phyloP scores from a whole-genome alignment of 2,113 vertebrate genomes.

The Amphilophus citrinellus region DNA sequence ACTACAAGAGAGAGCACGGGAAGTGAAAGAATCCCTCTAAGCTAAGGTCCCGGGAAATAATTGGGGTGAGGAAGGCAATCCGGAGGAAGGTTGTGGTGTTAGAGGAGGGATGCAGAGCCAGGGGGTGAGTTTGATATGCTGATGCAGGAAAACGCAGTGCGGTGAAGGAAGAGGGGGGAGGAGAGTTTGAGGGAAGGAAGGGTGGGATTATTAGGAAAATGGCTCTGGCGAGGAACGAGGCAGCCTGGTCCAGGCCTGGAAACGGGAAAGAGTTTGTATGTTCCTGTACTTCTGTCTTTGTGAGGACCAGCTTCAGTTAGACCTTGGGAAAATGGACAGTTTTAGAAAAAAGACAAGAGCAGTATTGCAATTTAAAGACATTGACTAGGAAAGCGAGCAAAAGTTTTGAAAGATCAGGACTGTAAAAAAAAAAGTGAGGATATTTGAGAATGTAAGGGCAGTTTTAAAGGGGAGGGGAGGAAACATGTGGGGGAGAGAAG shows the following conservation, averaged over 20 bases:
- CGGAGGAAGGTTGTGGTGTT: conserved; percentile 24
- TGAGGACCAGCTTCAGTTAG: neutral
- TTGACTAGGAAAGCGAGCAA: neutral
- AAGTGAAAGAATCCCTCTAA: conserved; percentile 38
- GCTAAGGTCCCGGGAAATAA: conserved; percentile 61
- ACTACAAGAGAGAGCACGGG: conserved; percentile 17
- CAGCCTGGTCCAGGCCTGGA: conserved; percentile 14
- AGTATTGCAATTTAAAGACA: neutral
- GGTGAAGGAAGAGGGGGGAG: conserved; percentile 1
- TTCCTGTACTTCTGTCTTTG: neutral
- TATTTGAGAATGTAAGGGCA: neutral
- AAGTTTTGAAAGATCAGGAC: neutral
- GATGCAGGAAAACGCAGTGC: conserved; percentile 62
- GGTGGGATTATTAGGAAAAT: conserved; percentile 62
- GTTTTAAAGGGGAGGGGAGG: neutral
- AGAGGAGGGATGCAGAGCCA: neutral
- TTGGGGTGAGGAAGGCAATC: conserved; percentile 60
- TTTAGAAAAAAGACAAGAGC: neutral
- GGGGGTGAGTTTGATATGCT: conserved; percentile 44
- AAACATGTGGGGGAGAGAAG: neutral
- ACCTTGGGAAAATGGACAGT: neutral
- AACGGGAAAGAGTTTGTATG: conserved; percentile 7
- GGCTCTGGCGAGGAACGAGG: conserved; percentile 30
- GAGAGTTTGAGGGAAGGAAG: conserved; percentile 17
- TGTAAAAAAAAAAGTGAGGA: neutral